A percentile compares a stretch with the other conserved stretches of the same genome.
These are phyloP conservation scores for Brachionus rubens DNA, from an alignment of 1,140 invertebrate species.

Conservation along the genomic window DNA sequence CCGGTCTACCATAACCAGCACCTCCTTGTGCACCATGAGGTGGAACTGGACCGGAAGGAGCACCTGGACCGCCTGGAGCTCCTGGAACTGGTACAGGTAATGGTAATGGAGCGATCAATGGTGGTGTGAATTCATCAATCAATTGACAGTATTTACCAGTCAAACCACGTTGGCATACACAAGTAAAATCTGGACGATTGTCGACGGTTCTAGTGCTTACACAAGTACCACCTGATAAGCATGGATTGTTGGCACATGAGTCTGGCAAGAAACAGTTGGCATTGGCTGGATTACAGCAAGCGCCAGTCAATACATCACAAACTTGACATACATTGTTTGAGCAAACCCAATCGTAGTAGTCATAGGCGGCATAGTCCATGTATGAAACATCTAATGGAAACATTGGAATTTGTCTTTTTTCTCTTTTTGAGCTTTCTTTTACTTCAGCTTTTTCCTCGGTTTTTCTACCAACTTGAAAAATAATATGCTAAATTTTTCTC, in stretches of 20 bases:
- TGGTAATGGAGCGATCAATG: slow-evolving; percentile 13
- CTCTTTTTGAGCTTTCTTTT: background rate
- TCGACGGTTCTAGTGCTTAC: slow-evolving; percentile 8
- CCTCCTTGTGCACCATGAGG: background rate
- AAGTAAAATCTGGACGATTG: slow-evolving; percentile 22
- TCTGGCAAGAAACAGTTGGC: slow-evolving; percentile 37
- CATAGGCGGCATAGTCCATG: slow-evolving; percentile 45
- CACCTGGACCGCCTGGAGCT: background rate
- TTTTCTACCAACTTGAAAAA: background rate
- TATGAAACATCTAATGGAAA: slow-evolving; percentile 36
- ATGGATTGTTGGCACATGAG: slow-evolving; percentile 35
- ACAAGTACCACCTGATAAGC: slow-evolving; percentile 44
- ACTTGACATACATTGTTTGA: slow-evolving; percentile 3
- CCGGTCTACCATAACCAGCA: background rate
- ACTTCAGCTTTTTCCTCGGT: background rate
- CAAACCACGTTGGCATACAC: slow-evolving; percentile 37
- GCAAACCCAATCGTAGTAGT: slow-evolving; percentile 44
- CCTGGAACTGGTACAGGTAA: background rate
- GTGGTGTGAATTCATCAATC: slow-evolving; percentile 43
- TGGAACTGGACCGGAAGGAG: background rate
- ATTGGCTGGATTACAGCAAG: slow-evolving; percentile 13
- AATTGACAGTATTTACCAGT: slow-evolving; percentile 46
- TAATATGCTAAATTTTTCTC: too few species aligned
- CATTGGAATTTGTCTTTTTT: slow-evolving; percentile 43
- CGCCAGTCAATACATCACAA: slow-evolving; percentile 44